Base-by-base conservation (phyloP, 2,888 invertebrate genomes). In the Peribatodes rhomboidaria region DNA sequence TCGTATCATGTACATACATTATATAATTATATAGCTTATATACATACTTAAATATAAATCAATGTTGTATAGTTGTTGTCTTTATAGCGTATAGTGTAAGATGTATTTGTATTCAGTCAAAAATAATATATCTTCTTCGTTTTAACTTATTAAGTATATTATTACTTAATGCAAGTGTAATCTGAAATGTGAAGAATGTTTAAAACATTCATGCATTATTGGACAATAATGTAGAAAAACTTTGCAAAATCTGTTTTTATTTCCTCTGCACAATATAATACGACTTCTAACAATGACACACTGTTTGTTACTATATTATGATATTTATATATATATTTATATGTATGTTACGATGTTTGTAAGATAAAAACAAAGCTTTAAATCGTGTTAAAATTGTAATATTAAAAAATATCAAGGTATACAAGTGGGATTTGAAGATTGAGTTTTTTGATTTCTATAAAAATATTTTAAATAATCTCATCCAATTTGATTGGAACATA, bases 351-450 rank as follows among this genome's bases (percentile, higher is more conserved):
- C 70, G 81, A 73, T 80, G 80, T 80, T 85, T 85, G 72, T 91
- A 90, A 89, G 86, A 84, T 84, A 82, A 69, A 89, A 90, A 85
- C 77, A 78, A 90, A 91, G 91, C 92, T 92, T 92, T 92, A 92
- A 91, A 89, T 91, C 90, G 90, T 87, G 79, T 87, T 85, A 85
- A 88, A 81, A 83, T 82, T 65, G 37, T 61, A 65, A 58, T 61
- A 58, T 64, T 41, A 58, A 63, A 47, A 49, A 44, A 46, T 61
- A 60, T 55, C 60, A 56, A 39, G 8, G 56, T 69, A 49, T 66
- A 66, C 58, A 54, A 13, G 11, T 44, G 41, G 33, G 65, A 35
- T 16, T 35, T 44, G 27, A 27, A 4, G 27, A 27, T 27, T 39
- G 46, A 18, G 22, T 42, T 31, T 42, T 10, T 55, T 33, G 14